Conservation (phyloP, 2,888 invertebrate species). For the Venusia cambrica region DNA sequence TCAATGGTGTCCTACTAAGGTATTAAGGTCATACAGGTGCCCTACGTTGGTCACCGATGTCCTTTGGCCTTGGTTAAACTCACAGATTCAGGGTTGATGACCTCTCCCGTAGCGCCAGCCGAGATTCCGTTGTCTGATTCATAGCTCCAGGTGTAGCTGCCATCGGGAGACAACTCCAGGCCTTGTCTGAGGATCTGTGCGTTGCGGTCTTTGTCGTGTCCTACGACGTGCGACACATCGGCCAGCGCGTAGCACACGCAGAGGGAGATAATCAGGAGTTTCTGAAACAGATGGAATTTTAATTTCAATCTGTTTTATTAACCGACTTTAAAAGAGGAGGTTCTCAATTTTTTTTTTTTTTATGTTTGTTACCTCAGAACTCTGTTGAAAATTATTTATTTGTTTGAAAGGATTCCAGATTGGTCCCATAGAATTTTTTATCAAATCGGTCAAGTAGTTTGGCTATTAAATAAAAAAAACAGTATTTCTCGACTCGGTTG, state of each 20-base stretch:
- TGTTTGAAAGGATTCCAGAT: too few relatives aligned
- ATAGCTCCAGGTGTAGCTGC: constrained; percentile 71
- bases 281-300: constrained; percentile 39
- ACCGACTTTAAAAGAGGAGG: too few relatives aligned
- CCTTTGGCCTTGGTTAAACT: constrained; percentile 25
- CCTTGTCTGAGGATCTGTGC: constrained; percentile 54
- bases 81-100: constrained; percentile 62
- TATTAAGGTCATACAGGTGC: too few relatives aligned
- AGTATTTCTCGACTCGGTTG: too few relatives aligned
- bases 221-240: constrained; percentile 61
- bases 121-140: constrained; percentile 83
- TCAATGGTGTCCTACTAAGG: too few relatives aligned
- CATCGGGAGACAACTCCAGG: constrained; percentile 66
- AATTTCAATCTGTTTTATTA: not conserved
- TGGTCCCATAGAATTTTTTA: too few relatives aligned
- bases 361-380: too few relatives aligned
- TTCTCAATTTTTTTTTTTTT: too few relatives aligned
- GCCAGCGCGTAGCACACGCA: constrained; percentile 42
- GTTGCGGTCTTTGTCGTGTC: constrained; percentile 14
- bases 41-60: too few relatives aligned
- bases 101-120: constrained; percentile 72
- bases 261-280: constrained; percentile 40
- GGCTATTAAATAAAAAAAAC: too few relatives aligned
- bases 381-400: too few relatives aligned
- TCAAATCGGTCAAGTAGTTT: too few relatives aligned